Evolutionary conservation across 2,113 vertebrate species (phyloP).

Genomic region (Sinocyclocheilus anshuiensis): DNA sequence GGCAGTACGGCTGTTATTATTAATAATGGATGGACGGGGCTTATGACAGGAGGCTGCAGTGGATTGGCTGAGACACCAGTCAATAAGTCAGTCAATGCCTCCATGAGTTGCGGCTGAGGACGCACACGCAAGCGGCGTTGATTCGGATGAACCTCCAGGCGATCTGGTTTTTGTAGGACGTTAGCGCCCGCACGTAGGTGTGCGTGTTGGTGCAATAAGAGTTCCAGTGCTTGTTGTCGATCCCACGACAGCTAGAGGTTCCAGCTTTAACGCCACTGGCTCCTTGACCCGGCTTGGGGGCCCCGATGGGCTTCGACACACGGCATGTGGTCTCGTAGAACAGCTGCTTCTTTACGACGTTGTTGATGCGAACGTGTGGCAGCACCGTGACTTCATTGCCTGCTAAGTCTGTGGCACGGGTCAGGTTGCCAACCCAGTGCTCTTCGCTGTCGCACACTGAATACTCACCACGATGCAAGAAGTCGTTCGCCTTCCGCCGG

Average conservation of each 20-base stretch:
- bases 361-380: conserved; percentile 90
- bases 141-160: conserved; percentile 95
- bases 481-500: conserved; percentile 77
- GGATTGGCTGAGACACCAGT: not conserved
- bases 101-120: conserved; percentile 90
- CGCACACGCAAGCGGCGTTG: conserved; percentile 93
- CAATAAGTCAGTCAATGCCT: conserved; percentile 72
- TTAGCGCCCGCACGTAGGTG: conserved; percentile 94
- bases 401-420: conserved; percentile 89
- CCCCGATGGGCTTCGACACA: conserved; percentile 79
- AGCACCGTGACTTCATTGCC: conserved; percentile 93
- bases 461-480: conserved; percentile 89
- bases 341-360: conserved; percentile 90
- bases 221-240: conserved; percentile 96
- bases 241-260: conserved; percentile 87
- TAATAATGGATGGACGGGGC: conserved; percentile 50
- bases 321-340: conserved; percentile 96
- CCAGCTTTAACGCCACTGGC: conserved; percentile 53
- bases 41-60: not conserved
- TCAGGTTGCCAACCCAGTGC: conserved; percentile 92
- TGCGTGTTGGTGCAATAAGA: conserved; percentile 97
- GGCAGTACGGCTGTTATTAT: conserved; percentile 72
- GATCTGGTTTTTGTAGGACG: conserved; percentile 85
- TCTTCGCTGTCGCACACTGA: conserved; percentile 95
- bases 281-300: conserved; percentile 40